Evolutionary conservation across 2,888 invertebrate genomes (phyloP).

Genomic region (Dynastes maya): DNA sequence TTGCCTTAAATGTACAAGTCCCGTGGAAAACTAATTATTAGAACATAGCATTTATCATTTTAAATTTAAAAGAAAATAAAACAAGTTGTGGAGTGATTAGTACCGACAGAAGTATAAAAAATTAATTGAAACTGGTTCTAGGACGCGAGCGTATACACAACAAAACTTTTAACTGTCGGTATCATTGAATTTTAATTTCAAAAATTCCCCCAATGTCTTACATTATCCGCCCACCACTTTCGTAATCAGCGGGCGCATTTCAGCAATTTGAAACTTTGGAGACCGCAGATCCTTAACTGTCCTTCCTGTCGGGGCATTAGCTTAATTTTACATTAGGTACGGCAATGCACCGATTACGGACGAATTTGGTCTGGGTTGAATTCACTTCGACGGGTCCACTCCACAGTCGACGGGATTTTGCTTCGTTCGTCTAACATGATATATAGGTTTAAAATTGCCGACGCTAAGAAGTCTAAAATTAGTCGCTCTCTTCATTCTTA

Average conservation of each 20-base stretch:
- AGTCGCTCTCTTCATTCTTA: constrained; percentile 1
- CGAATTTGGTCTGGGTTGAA: neutral
- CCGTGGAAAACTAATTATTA: no score
- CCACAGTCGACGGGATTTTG: neutral
- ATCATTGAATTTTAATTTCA: no score
- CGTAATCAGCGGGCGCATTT: constrained; percentile 18
- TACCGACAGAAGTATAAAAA: no score
- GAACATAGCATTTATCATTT: no score
- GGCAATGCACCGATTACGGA: constrained; percentile 10
- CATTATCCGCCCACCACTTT: no score
- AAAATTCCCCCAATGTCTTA: no score
- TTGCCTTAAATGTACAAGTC: no score
- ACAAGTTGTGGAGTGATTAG: no score
- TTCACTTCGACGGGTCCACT: constrained; percentile 1
- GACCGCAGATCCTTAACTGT: constrained; percentile 29
- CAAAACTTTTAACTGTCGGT: no score
- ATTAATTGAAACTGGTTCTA: constrained; percentile 2
- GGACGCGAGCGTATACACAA: no score
- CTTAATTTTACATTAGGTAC: constrained; percentile 18
- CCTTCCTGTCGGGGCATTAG: constrained; percentile 26
- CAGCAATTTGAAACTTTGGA: constrained; percentile 21
- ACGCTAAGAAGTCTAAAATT: constrained; percentile 22
- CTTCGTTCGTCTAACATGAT: constrained; percentile 12
- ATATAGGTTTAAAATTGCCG: constrained; percentile 21
- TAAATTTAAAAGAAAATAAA: no score